Base-by-base conservation (phyloP, 1,140 invertebrate genomes). In the Megalonaias nervosa region DNA sequence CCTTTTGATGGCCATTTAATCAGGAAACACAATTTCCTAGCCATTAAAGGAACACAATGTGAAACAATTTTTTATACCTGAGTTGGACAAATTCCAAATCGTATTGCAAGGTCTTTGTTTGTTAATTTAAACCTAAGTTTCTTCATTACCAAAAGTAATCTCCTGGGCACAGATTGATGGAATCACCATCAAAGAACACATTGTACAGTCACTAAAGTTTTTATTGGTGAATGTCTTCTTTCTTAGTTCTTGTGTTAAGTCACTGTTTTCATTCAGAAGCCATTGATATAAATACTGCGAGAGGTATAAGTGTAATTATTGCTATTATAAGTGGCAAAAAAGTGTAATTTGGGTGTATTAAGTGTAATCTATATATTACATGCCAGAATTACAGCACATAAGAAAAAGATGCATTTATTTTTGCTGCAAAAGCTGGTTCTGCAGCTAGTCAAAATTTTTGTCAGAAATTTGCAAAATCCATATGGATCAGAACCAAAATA, bases 1-100 rank as follows among this genome's bases (percentile, higher is more conserved):
- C 62, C 66, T 62, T 48, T 75, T 55, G 66, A 68, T 13, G 66
- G 74, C 67, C 74, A 75, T n/a, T 61, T 48, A 9, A 75, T 69
- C 3, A 75, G 55, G 21, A 38, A 38, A 55, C 61, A 26, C 17
- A 75, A 59, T 55, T 38, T 61, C 61, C 21, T 38, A 16, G 66
- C 66, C 19, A 60, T 16, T 17, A 48, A 5, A 62, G 57, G 66
- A 55, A 75, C 16, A 31, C 57, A 68, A 0, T n/a, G 55, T 16
- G 5, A 16, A 6, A 75, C 21, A 38, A 61, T 38, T 11, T 13
- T 48, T 2, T 66, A 75, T 26, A 75, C 74, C 56, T 68, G 66
- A 11, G 74, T 69, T 23, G 56, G 66, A 14, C 21, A 16, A 17
- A 75, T 69, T 16, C 61, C 21, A 21, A 75, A 75, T n/a, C 66